These are phyloP conservation scores for Octomys mimax DNA, from an alignment of 2,797 vertebrate species.

Conservation along the genomic window DNA sequence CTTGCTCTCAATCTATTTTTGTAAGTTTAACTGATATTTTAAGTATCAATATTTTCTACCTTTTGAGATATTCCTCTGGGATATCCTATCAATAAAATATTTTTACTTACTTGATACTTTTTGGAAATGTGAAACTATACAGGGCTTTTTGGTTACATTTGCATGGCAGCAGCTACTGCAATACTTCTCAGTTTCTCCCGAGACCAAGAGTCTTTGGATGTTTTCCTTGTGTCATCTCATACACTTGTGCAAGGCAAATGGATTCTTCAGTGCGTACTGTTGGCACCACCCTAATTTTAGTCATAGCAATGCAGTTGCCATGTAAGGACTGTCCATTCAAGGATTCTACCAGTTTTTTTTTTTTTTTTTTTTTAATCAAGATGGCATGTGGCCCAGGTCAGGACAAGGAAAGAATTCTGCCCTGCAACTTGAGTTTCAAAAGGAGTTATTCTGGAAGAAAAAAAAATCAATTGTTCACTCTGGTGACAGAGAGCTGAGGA, in stretches of 20 bases:
- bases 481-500: neutral
- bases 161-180: neutral
- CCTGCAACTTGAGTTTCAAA: constrained; percentile 17
- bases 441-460: neutral
- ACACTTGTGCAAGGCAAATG: neutral
- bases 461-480: neutral
- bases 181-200: neutral
- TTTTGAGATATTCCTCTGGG: constrained; percentile 7
- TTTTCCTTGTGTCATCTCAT: neutral
- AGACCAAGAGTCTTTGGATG: neutral
- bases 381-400: neutral
- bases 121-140: neutral
- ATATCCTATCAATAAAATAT: neutral
- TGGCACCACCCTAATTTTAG: neutral
- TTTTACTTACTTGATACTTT: neutral
- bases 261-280: neutral
- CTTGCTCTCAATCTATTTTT: neutral
- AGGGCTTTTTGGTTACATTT: neutral
- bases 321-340: neutral
- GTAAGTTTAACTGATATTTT: neutral
- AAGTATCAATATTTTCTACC: constrained; percentile 7
- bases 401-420: neutral
- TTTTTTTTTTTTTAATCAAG: neutral
- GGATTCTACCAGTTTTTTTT: neutral
- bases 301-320: neutral